These are phyloP conservation scores for Bursaphelenchus okinawaensis DNA, from an alignment of 2,888 invertebrate genomes.

Conservation along the genomic window DNA sequence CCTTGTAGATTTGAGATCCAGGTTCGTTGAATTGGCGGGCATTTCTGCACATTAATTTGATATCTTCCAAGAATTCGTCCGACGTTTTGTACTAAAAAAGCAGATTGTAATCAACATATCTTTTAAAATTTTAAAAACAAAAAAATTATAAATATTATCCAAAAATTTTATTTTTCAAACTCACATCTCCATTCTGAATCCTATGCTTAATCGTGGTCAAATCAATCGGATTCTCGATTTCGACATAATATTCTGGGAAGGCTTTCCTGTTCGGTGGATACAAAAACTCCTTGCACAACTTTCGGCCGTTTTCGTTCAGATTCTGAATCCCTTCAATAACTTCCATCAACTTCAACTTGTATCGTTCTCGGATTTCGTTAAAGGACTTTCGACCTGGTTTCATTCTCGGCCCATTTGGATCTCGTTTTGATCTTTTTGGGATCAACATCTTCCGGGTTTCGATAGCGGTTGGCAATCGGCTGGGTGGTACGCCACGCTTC, in stretches of 20 bases:
- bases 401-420: conserved; percentile 9
- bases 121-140: neutral
- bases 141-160: neutral
- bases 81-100: conserved; percentile 45
- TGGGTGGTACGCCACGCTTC: conserved; percentile 8
- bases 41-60: conserved; percentile 83
- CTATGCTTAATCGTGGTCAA: conserved; percentile 73
- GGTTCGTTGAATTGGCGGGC: conserved; percentile 95
- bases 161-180: neutral
- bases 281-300: conserved; percentile 86
- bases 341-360: conserved; percentile 70
- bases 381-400: conserved; percentile 43
- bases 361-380: conserved; percentile 48
- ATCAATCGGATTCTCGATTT: conserved; percentile 89
- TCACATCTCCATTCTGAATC: conserved; percentile 52
- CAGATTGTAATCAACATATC: neutral
- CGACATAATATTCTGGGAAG: conserved; percentile 93
- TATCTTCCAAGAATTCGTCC: conserved; percentile 41
- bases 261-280: conserved; percentile 88
- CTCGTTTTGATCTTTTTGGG: conserved; percentile 5
- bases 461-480: conserved; percentile 16
- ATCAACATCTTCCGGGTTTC: conserved; percentile 16
- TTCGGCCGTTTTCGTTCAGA: conserved; percentile 61
- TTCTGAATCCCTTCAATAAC: conserved; percentile 66
- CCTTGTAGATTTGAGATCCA: conserved; percentile 74